A percentile compares a stretch with the other conserved stretches of the same genome.
phyloP scores from a whole-genome alignment of 2,797 vertebrate genomes.

The Poecile montanus region DNA sequence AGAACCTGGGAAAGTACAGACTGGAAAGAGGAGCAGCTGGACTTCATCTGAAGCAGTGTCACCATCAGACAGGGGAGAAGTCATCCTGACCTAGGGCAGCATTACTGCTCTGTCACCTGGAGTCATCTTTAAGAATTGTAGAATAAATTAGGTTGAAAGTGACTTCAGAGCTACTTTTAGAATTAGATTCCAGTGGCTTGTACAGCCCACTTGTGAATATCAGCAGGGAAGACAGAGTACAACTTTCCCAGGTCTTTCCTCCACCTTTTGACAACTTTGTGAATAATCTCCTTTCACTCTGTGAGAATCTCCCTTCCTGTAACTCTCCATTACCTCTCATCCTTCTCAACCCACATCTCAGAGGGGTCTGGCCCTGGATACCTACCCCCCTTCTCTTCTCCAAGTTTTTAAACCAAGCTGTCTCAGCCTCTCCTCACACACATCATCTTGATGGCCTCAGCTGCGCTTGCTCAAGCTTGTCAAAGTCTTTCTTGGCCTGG shows the following conservation, averaged over 20 bases:
- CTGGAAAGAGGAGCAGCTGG: not conserved
- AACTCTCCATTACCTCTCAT: not conserved
- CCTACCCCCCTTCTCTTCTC: not conserved
- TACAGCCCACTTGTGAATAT: not conserved
- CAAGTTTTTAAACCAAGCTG: not conserved
- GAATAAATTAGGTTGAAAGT: not conserved
- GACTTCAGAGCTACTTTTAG: not conserved
- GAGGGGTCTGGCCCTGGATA: not conserved
- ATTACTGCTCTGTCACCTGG: not conserved
- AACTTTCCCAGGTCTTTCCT: not conserved
- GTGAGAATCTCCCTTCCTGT: not conserved
- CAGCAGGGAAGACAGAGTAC: not conserved
- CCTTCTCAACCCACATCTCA: not conserved
- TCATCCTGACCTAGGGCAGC: not conserved
- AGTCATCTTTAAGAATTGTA: fast-evolving
- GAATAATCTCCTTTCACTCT: not conserved
- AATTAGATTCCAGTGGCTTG: not conserved
- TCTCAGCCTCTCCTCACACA: not conserved
- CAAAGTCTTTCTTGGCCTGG: not conserved
- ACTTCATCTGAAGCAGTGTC: fast-evolving
- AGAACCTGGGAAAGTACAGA: not conserved
- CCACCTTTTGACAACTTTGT: not conserved
- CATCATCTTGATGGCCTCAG: not conserved
- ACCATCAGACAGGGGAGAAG: not conserved
- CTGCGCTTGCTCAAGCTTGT: not conserved